Base-by-base conservation (phyloP, 2,888 invertebrate species). In the Drosophila seclusa region DNA sequence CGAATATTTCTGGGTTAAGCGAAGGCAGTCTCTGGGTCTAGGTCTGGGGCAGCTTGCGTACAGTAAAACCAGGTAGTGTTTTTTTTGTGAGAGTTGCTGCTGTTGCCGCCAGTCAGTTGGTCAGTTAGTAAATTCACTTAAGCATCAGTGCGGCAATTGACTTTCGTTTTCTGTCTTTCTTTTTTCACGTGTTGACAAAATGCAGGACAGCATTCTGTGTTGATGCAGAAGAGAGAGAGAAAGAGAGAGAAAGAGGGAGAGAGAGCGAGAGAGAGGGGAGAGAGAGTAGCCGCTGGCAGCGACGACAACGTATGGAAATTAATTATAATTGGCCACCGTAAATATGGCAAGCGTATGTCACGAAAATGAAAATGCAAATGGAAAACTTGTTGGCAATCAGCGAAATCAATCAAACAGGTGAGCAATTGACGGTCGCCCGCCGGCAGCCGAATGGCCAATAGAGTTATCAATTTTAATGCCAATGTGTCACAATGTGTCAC, bases 401-500 rank as follows among this genome's bases (percentile, higher is more conserved):
- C 80, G 70, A 82, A 84, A 85, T 86, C 86, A 89, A 86, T 86
- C 85, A 85, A 42, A 76, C 69, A 73, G 78, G 68, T 80, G 88
- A 87, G 84, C 88, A 84, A 87, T 81, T 87, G 84, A 87, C 73
- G 77, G 61, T 52, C 73, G 73, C 53, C 68, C 70, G 83, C 73
- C 71, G 74, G 61, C 75, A 76, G 68, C 68, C 63, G 52, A 64
- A 73, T 84, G 82, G 87, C 69, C 89, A 87, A 87, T 89, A 87
- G 87, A 87, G 87, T 85, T 89, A 89, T 89, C 89, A 87, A 83
- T 80, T 87, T 87, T 87, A 87, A 76, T 83, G 89, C 32, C 85
- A 80, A 82, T 83, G 67, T 89, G 89, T 87, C 85, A 76, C 87
- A 86, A 79, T 72, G 73, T 78, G 76, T 78, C 78, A 72, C 79